These are phyloP conservation scores for Argentina silus DNA, from an alignment of 2,797 vertebrate genomes.

Conservation along the genomic window DNA sequence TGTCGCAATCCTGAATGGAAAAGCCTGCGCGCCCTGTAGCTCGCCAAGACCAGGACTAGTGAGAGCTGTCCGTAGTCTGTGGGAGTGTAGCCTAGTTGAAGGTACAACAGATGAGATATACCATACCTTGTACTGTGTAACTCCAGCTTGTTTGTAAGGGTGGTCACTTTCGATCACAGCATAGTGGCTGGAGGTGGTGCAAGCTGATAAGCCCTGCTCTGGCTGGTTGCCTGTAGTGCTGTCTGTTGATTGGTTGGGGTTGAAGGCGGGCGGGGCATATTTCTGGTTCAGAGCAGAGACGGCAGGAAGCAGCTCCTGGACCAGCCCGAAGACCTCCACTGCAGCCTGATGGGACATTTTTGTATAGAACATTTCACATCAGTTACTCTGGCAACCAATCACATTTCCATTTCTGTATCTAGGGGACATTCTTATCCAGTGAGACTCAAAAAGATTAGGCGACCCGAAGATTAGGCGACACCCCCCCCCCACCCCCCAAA, in stretches of 20 bases:
- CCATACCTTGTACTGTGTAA: constrained; percentile 94
- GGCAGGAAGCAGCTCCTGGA: constrained; percentile 94
- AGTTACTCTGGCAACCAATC: background rate
- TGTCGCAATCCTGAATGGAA: background rate
- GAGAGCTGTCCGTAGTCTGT: background rate
- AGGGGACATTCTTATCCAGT: too few species aligned
- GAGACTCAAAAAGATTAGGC: too few species aligned
- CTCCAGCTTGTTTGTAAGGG: constrained; percentile 94
- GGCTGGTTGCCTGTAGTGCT: constrained; percentile 98
- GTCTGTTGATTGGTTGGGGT: constrained; percentile 99
- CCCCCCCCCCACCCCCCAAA: too few species aligned
- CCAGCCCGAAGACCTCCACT: constrained; percentile 96
- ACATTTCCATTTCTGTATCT: too few species aligned
- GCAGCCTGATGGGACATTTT: constrained; percentile 82
- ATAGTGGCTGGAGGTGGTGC: constrained; percentile 96
- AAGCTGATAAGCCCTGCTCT: constrained; percentile 95
- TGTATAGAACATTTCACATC: background rate
- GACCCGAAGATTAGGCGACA: too few species aligned
- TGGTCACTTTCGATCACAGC: constrained; percentile 97
- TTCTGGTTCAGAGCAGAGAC: constrained; percentile 98
- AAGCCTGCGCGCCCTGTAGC: background rate
- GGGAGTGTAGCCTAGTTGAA: background rate
- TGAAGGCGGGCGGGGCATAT: constrained; percentile 96
- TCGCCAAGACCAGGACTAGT: background rate
- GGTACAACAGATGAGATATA: background rate